These are phyloP conservation scores for Galleria mellonella DNA, from an alignment of 1,140 invertebrate genomes.

Conservation along the genomic window DNA sequence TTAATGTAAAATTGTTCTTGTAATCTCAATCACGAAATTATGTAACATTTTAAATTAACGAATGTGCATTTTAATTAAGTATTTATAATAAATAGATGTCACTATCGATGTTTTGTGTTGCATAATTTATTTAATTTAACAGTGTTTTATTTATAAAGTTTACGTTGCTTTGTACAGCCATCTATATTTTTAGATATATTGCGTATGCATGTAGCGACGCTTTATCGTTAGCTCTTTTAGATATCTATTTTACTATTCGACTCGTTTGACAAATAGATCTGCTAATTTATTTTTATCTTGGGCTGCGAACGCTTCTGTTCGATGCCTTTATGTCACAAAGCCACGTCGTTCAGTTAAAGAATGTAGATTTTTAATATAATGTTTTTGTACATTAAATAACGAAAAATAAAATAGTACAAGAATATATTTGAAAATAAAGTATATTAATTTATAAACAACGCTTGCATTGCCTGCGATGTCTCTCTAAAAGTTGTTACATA, in stretches of 20 bases:
- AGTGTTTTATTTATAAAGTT: constrained; percentile 50
- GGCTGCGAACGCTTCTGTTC: neutral
- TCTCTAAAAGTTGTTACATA: constrained; percentile 46
- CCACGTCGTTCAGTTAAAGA: constrained; percentile 12
- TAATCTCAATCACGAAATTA: constrained; percentile 22
- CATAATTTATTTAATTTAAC: constrained; percentile 66
- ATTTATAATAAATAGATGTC: constrained; percentile 19
- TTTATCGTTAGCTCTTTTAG: constrained; percentile 15
- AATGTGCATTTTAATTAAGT: constrained; percentile 19
- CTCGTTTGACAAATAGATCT: constrained; percentile 47
- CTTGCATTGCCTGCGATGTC: constrained; percentile 27
- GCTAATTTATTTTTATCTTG: constrained; percentile 53
- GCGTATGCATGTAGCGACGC: too few species aligned
- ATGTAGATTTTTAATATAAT: constrained; percentile 1
- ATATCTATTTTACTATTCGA: constrained; percentile 7
- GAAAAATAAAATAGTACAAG: neutral
- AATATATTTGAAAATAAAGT: too few species aligned
- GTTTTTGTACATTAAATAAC: constrained; percentile 8
- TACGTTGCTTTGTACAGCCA: constrained; percentile 52
- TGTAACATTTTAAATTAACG: constrained; percentile 28
- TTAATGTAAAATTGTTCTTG: constrained; percentile 10
- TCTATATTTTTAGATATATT: constrained; percentile 19
- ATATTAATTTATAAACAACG: neutral
- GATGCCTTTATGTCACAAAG: constrained; percentile 26
- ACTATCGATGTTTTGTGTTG: constrained; percentile 47